Base-by-base conservation (phyloP, 2,888 invertebrate species). In the Watsonalla binaria region DNA sequence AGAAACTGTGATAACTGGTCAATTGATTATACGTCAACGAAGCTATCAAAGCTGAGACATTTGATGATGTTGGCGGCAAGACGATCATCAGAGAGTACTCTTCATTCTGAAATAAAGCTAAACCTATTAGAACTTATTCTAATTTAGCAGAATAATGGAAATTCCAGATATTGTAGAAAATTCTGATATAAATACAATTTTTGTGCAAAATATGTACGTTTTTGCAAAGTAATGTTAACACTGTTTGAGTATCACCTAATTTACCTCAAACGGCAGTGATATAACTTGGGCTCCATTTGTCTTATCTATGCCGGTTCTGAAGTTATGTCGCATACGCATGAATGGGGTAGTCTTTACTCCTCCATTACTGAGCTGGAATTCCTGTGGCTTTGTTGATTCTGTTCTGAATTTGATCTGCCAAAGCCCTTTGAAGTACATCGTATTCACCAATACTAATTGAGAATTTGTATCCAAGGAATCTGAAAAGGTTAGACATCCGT, bases 341-440 rank as follows among this genome's bases (percentile, higher is more conserved):
- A 92, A 94, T 0, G 92, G 88, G 0, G 89, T 91, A 2, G 72
- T 65, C 48, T 92, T 86, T 6, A 65, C 74, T n/a, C 74, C 66
- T 0, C 86, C 84, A 42, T 82, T 80, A 42, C 78, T 76, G 0
- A 92, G 72, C 55, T 90, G 76, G 78, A 96, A 96, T 11, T 82
- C 80, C 6, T 83, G 88, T 0, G 74, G 59, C 51, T 66, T 67
- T 0, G 95, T 95, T 0, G 85, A 68, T 50, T 92, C 84, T 15
- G 82, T 76, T 6, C 92, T 86, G 72, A 96, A 96, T 51, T 92
- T 92, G 45, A 90, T 82, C 33, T 91, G 83, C 96, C 96, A 96
- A 0, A 92, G 72, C 0, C 95, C 95, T 78, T 95, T 94, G 89
- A 95, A 96, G 80, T 92, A 95, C 24, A 96, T 81, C 4, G 94